Conservation (phyloP, 2,797 vertebrate genomes). For the Streptopelia turtur region DNA sequence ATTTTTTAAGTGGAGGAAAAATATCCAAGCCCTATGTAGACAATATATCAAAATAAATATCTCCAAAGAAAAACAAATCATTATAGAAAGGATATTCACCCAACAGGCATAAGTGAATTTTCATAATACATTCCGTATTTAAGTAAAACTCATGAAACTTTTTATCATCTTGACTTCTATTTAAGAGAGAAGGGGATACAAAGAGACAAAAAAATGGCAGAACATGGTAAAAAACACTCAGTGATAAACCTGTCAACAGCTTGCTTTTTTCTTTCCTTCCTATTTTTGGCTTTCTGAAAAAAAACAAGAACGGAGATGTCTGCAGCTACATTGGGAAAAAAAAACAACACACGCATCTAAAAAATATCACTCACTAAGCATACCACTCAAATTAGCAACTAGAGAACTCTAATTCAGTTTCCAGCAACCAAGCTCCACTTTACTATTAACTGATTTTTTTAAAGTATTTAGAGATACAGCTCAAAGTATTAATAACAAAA, state of each 20-base stretch:
- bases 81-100: background rate
- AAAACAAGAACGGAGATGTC: conserved; percentile 15
- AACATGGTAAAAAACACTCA: background rate
- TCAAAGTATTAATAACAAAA: background rate
- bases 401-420: conserved; percentile 13
- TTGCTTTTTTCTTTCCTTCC: conserved; percentile 31
- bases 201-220: background rate
- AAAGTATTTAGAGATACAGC: background rate
- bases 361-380: conserved; percentile 30
- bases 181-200: background rate
- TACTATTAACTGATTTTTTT: background rate
- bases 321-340: background rate
- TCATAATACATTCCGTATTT: background rate
- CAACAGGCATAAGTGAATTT: background rate
- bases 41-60: conserved; percentile 6
- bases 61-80: background rate
- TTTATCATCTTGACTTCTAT: background rate
- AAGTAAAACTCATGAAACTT: background rate
- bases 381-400: background rate
- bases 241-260: conserved; percentile 52
- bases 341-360: background rate
- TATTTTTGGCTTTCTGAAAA: conserved; percentile 47
- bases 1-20: conserved; percentile 38
- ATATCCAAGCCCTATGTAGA: background rate
- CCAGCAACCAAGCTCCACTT: conserved; percentile 7